A percentile compares a stretch with the other conserved stretches of the same genome.
phyloP scores from a whole-genome alignment of 2,888 invertebrate species.

The Mamestra brassicae region DNA sequence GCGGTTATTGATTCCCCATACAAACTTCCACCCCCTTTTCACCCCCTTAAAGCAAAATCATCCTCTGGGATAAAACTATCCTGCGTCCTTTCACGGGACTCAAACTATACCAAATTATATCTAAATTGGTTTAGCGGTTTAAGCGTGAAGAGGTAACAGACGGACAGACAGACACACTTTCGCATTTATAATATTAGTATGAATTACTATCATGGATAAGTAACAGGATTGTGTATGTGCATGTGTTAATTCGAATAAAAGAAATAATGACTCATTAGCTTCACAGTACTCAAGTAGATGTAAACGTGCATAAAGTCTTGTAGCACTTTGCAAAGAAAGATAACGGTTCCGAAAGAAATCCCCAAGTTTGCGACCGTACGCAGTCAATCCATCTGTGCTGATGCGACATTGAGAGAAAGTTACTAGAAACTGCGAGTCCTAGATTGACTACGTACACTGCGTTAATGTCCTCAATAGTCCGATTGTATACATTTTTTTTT shows the following conservation, averaged over 20 bases:
- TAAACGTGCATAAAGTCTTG: conserved; percentile 37
- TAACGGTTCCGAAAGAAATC: conserved; percentile 50
- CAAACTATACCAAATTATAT: too few species aligned
- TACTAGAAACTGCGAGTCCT: conserved; percentile 73
- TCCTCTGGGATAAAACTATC: too few species aligned
- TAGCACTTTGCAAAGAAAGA: conserved; percentile 21
- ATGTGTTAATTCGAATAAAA: conserved; percentile 8
- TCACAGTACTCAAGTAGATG: neutral
- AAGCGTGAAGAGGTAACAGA: too few species aligned
- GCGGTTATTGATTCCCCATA: too few species aligned
- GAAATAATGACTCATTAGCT: conserved; percentile 13
- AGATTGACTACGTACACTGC: conserved; percentile 68
- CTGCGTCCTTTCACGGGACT: too few species aligned
- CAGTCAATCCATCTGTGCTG: conserved; percentile 50
- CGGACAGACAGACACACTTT: too few species aligned
- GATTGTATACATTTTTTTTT: conserved; percentile 21
- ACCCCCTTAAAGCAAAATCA: too few species aligned
- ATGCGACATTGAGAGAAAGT: conserved; percentile 76
- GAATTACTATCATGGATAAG: too few species aligned
- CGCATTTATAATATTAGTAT: too few species aligned
- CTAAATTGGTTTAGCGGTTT: too few species aligned
- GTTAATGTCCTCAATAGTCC: conserved; percentile 42
- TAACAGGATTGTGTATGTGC: neutral
- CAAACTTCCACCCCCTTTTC: too few species aligned
- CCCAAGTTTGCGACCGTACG: conserved; percentile 37